Evolutionary conservation across 2,113 vertebrate species (phyloP).

Genomic region (Strix uralensis): DNA sequence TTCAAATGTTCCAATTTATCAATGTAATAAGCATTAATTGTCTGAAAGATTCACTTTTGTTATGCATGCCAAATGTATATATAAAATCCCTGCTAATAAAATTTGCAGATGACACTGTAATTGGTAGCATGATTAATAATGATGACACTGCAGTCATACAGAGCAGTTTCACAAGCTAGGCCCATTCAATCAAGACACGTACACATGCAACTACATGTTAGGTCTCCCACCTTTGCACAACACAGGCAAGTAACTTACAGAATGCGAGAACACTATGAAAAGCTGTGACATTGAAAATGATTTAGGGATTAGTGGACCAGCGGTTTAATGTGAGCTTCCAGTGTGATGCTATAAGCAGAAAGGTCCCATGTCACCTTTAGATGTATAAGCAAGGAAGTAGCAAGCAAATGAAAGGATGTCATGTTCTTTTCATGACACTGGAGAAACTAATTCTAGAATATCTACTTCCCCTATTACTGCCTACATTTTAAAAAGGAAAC

Average conservation of each 20-base stretch:
- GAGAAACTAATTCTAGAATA: neutral
- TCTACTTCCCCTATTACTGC: neutral
- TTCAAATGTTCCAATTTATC: constrained; percentile 26
- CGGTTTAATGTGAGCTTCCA: neutral
- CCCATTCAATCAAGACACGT: neutral
- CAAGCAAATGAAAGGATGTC: neutral
- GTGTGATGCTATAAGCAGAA: neutral
- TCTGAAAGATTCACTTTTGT: neutral
- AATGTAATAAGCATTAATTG: constrained; percentile 33
- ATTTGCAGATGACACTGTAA: constrained; percentile 15
- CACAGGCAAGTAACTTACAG: neutral
- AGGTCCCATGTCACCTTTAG: neutral
- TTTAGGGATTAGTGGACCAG: neutral
- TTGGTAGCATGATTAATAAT: constrained; percentile 12
- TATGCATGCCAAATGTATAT: neutral
- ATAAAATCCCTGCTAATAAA: constrained; percentile 37
- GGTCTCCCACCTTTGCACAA: neutral
- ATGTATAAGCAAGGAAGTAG: neutral
- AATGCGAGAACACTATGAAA: neutral
- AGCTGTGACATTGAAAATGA: neutral
- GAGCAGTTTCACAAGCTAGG: neutral
- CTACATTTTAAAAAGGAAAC: neutral
- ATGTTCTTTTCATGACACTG: neutral
- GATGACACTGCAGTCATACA: neutral
- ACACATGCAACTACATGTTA: neutral